Conservation (phyloP, 2,113 vertebrate genomes). For the Charadrius vociferus region DNA sequence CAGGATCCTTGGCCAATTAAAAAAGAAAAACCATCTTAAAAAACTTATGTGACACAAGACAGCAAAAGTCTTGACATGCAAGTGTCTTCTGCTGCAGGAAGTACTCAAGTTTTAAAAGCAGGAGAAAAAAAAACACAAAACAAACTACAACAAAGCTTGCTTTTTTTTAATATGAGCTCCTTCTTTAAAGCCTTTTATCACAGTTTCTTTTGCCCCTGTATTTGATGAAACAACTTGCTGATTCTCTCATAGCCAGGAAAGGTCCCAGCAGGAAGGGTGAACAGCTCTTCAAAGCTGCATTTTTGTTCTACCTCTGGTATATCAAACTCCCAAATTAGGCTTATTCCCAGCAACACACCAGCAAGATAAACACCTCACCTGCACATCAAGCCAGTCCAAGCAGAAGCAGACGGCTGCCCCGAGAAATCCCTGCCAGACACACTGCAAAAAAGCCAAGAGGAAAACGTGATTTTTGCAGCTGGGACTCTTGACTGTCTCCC, state of each 20-base stretch:
- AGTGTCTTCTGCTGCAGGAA: neutral
- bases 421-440: neutral
- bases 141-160: neutral
- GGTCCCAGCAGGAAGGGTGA: neutral
- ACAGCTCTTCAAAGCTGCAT: neutral
- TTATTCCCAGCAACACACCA: neutral
- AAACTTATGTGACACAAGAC: neutral
- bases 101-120: neutral
- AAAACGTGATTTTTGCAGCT: conserved; percentile 7
- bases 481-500: neutral
- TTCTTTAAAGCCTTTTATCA: neutral
- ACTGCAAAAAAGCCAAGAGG: neutral
- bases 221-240: neutral
- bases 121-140: rapidly evolving
- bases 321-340: neutral
- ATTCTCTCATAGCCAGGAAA: neutral
- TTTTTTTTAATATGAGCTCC: neutral
- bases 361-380: neutral
- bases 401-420: neutral
- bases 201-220: neutral
- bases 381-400: neutral
- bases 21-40: neutral
- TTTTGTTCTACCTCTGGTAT: neutral
- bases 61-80: neutral
- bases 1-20: neutral